Base-by-base conservation (phyloP, 2,113 vertebrate species). In the Thomomys bottae region DNA sequence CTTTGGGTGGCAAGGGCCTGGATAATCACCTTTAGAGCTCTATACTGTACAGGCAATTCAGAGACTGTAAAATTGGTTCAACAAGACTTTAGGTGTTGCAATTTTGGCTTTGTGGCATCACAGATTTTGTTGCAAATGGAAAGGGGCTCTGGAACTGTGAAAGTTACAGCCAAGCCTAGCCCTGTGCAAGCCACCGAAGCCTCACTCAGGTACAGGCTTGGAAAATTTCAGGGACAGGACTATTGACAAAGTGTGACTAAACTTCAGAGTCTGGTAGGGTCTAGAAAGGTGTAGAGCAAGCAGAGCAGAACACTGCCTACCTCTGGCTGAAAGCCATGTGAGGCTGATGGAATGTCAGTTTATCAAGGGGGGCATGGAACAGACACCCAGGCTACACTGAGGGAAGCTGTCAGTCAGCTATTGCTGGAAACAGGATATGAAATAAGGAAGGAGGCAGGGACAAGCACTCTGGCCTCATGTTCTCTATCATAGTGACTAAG, bases 401-500 rank as follows among this genome's bases (percentile, higher is more conserved):
- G 82, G 76, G 64, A n/a, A 54, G 42, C 14, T 40, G 36, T 72
- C 2, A 2, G 36, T 72, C 2, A 2, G 21, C 23, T 20, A 4
- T 21, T 34, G 38, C 32, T 40, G 70, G 89, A 88, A 54, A 18
- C 23, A 34, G 0, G 18, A 17, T 12, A 6, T 30, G 32, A 71
- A 77, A 7, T 54, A 30, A 42, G 42, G 71, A 54, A 88, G 66
- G 9, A 40, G 66, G 3, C 0, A 18, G 42, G 15, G 38, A 23
- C n/a, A 49, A 54, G 72, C 5, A 6, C 36, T 59, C 0, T 3
- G 9, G 38, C 12, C n/a, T 77, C 30, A 18, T n/a, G 36, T 17
- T 49, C 4, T 14, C 40, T 30, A 32, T 17, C 0, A 1, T 1
- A 28, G 28, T 57, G 59, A 40, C 1, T 40, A 34, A 9, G 15